Conservation (phyloP, 2,113 vertebrate genomes). For the Ictidomys tridecemlineatus region DNA sequence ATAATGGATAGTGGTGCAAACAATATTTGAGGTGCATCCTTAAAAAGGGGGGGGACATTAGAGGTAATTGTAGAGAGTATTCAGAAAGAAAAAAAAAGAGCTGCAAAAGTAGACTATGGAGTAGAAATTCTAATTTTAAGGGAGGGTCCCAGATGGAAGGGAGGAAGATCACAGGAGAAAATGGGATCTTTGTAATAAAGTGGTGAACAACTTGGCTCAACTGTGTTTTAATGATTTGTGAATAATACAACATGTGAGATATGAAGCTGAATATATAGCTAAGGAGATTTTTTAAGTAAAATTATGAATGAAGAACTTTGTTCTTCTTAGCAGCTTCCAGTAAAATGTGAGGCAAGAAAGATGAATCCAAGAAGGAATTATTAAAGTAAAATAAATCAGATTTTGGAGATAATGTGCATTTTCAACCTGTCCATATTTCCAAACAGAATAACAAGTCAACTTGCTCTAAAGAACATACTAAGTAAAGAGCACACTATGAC, state of each 20-base stretch:
- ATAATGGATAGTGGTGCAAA: background rate
- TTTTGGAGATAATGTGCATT: background rate
- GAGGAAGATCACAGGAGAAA: background rate
- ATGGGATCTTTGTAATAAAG: background rate
- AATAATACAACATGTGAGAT: background rate
- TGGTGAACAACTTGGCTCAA: background rate
- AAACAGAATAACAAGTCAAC: too few relatives aligned
- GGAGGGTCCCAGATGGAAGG: background rate
- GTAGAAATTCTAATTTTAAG: background rate
- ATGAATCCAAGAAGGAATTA: too few relatives aligned
- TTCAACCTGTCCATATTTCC: background rate
- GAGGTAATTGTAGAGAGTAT: background rate
- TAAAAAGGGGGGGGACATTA: background rate
- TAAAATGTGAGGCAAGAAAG: too few relatives aligned
- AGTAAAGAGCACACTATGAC: too few relatives aligned
- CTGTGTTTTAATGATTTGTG: background rate
- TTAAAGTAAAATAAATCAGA: background rate
- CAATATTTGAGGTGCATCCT: background rate
- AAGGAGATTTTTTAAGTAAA: background rate
- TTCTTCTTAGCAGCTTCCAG: background rate
- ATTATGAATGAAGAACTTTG: background rate
- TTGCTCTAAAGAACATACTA: too few relatives aligned
- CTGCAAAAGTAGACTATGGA: background rate
- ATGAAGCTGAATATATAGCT: background rate
- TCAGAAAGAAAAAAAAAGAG: background rate